Conservation (phyloP, 2,797 vertebrate species). For the Ptychadena robeensis region DNA sequence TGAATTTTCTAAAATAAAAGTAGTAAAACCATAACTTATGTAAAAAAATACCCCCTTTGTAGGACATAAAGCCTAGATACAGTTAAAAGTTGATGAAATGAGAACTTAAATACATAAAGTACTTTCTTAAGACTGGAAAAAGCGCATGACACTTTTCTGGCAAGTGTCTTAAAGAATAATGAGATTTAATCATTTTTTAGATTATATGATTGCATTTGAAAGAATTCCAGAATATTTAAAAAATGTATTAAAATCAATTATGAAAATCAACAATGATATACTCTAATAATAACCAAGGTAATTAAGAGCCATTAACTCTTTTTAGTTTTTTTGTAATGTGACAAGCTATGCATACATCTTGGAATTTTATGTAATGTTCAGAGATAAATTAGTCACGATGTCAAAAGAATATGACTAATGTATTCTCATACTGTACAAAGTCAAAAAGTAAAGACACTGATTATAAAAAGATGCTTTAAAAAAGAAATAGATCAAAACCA, state of each 20-base stretch:
- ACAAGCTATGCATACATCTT: slow-evolving; percentile 52
- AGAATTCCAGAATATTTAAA: slow-evolving; percentile 59
- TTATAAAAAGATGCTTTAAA: slow-evolving; percentile 38
- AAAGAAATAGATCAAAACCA: slow-evolving; percentile 22
- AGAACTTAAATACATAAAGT: slow-evolving; percentile 39
- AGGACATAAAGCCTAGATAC: neutral
- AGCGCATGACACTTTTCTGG: slow-evolving; percentile 45
- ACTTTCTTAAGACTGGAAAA: slow-evolving; percentile 15
- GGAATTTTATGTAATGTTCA: slow-evolving; percentile 49
- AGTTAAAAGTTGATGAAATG: slow-evolving; percentile 30
- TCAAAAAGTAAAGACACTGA: slow-evolving; percentile 52
- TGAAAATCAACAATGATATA: slow-evolving; percentile 62
- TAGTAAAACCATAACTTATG: too few relatives aligned
- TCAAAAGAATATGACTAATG: slow-evolving; percentile 42
- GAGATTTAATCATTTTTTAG: slow-evolving; percentile 55
- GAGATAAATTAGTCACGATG: slow-evolving; percentile 48
- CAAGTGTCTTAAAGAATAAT: slow-evolving; percentile 56
- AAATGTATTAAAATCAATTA: slow-evolving; percentile 60
- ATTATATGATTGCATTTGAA: slow-evolving; percentile 55
- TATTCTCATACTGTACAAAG: slow-evolving; percentile 38
- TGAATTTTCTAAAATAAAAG: too few relatives aligned
- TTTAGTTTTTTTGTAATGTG: slow-evolving; percentile 57
- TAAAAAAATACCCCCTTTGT: too few relatives aligned
- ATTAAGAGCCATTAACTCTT: slow-evolving; percentile 59
- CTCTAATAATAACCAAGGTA: slow-evolving; percentile 57